phyloP scores from a whole-genome alignment of 2,113 vertebrate genomes.

The Archocentrus centrarchus region DNA sequence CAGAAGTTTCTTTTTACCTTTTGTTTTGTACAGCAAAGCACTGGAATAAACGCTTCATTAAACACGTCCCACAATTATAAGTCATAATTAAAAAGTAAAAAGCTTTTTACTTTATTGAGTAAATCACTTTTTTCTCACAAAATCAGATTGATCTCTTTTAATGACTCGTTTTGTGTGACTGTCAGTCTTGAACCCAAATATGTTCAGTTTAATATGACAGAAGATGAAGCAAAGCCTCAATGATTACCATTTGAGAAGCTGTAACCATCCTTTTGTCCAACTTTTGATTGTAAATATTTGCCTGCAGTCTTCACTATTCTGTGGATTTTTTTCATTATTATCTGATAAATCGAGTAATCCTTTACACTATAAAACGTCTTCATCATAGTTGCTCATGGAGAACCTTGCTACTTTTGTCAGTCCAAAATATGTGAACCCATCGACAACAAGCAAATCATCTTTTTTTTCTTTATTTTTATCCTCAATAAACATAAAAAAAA shows the following conservation, averaged over 20 bases:
- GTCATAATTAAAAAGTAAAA: not conserved
- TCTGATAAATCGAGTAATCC: not conserved
- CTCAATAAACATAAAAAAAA: not conserved
- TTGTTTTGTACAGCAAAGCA: not conserved
- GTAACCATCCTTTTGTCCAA: not conserved
- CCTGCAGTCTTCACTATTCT: not conserved
- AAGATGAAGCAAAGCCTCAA: not conserved
- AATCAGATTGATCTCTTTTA: not conserved
- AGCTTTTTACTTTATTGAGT: too few species aligned
- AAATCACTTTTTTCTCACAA: not conserved
- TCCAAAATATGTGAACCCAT: not conserved
- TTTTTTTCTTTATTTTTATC: not conserved
- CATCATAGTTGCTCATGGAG: not conserved
- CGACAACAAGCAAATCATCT: not conserved
- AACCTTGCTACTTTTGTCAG: not conserved
- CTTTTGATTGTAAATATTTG: too few species aligned
- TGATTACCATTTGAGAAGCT: not conserved
- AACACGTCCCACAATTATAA: not conserved
- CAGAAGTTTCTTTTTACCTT: constrained; percentile 16
- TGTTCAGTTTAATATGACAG: not conserved
- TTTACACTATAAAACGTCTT: not conserved
- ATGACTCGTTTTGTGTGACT: too few species aligned
- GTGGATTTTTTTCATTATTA: not conserved
- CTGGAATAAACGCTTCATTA: not conserved
- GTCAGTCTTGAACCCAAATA: not conserved